Base-by-base conservation (phyloP, 2,888 invertebrate genomes). In the Andrena hattorfiana region DNA sequence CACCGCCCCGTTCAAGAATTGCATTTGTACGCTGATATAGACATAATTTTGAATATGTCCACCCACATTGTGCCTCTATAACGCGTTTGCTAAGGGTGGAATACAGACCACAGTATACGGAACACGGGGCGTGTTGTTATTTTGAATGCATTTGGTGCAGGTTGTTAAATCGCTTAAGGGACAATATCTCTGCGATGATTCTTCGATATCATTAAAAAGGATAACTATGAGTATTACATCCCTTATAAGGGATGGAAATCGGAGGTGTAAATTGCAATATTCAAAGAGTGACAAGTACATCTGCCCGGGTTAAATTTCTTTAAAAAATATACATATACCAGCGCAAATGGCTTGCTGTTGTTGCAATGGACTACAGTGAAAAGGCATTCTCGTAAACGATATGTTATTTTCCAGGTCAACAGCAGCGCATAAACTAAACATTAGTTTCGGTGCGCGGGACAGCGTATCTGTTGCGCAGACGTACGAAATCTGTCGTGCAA, bases 31-130 rank as follows among this genome's bases (percentile, higher is more conserved):
- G 64, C 77, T 75, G 78, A 89, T 89, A 86, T 83, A 90, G 84
- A 90, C 83, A 81, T 89, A 85, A 86, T 74, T 82, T 28, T 49
- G 68, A 74, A 81, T 82, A 83, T 81, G 26, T 73, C 42, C 67
- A 75, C 56, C 59, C 48, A 64, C 70, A 73, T 59, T 32, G 35
- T 56, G 69, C 16, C 16, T n/a, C 13, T 23, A 13, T 7, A 10
- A 13, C 7, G 3, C 42, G 26, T 49, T 54, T 32, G 48, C 42
- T 48, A n/a, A 48, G 54, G 28, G 63, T 48, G 56, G 63, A 77
- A 67, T 30, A 4, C 51, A 48, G 48, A 35, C 20, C 2, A 26
- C 35, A 35, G 74, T n/a, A n/a, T n/a, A n/a, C n/a, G n/a, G 28
- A 76, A 23, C 13, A 32, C 1, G 28, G 16, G 2, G 8, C 10